These are phyloP conservation scores for Hydraecia micacea DNA, from an alignment of 2,888 invertebrate genomes.

Conservation along the genomic window DNA sequence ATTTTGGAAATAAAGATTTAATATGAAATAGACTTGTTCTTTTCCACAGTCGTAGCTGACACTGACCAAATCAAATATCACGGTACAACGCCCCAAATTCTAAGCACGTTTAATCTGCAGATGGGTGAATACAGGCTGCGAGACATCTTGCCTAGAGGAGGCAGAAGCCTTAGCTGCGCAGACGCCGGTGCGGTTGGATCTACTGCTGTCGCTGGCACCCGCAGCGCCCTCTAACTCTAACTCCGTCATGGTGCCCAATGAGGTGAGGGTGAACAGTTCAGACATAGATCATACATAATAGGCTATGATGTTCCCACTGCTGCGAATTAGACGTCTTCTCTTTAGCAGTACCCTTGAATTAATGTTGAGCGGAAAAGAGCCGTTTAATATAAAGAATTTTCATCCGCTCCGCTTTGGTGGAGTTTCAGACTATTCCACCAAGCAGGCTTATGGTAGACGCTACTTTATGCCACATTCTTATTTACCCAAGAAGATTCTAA, in stretches of 20 bases:
- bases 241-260: slow-evolving; percentile 92
- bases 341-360: neutral
- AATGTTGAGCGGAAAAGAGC: neutral
- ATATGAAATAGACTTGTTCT: neutral
- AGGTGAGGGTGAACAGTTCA: slow-evolving; percentile 69
- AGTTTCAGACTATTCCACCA: neutral
- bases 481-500: neutral
- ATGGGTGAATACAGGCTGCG: slow-evolving; percentile 98
- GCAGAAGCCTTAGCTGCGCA: slow-evolving; percentile 97
- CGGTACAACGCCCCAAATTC: too few relatives aligned
- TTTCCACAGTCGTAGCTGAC: neutral
- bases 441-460: too few relatives aligned
- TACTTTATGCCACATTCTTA: neutral
- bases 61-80: neutral
- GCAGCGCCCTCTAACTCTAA: slow-evolving; percentile 94
- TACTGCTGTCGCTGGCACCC: slow-evolving; percentile 96
- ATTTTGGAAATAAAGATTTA: neutral
- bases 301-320: neutral
- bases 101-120: slow-evolving; percentile 67
- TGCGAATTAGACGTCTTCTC: neutral
- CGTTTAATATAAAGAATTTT: neutral
- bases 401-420: neutral
- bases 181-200: slow-evolving; percentile 96
- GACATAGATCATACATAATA: neutral
- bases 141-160: slow-evolving; percentile 95